Evolutionary conservation across 2,888 invertebrate genomes (phyloP).

Genomic region (Crematogaster levior): DNA sequence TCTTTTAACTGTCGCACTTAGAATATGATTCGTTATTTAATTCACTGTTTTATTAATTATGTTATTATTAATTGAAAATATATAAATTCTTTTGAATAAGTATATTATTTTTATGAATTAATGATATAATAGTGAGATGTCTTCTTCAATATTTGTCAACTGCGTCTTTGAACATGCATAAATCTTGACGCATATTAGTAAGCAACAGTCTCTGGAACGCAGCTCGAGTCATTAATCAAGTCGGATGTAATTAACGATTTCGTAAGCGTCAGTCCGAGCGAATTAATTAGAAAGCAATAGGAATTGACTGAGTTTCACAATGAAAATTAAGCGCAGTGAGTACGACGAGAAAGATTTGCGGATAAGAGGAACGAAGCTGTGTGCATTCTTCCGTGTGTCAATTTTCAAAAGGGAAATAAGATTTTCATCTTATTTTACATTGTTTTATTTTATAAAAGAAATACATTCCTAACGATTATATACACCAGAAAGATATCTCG

Average conservation of each 20-base stretch:
- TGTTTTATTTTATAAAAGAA: not conserved
- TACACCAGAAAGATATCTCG: not conserved
- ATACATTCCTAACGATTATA: not conserved
- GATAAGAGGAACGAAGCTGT: conserved; percentile 4
- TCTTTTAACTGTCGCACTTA: not conserved
- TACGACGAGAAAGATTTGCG: not conserved
- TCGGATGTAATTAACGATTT: conserved; percentile 47
- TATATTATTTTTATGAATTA: not conserved
- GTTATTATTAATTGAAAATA: not conserved
- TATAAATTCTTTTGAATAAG: not conserved
- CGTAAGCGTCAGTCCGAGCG: conserved; percentile 26
- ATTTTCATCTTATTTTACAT: not conserved
- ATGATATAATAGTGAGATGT: not conserved
- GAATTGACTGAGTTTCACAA: conserved; percentile 36
- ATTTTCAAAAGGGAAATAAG: not conserved
- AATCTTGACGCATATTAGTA: conserved; percentile 8
- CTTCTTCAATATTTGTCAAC: conserved; percentile 7
- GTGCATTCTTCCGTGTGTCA: no score
- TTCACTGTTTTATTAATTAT: not conserved
- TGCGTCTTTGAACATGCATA: not conserved
- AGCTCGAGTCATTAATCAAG: conserved; percentile 41
- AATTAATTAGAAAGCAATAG: conserved; percentile 43
- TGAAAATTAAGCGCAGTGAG: conserved; percentile 5
- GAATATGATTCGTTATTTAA: not conserved
- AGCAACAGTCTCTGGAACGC: conserved; percentile 27